Percentiles rank a stretch among this genome's conserved stretches.
Conservation (phyloP, 2,888 invertebrate species). For the Abrostola triplasia region DNA sequence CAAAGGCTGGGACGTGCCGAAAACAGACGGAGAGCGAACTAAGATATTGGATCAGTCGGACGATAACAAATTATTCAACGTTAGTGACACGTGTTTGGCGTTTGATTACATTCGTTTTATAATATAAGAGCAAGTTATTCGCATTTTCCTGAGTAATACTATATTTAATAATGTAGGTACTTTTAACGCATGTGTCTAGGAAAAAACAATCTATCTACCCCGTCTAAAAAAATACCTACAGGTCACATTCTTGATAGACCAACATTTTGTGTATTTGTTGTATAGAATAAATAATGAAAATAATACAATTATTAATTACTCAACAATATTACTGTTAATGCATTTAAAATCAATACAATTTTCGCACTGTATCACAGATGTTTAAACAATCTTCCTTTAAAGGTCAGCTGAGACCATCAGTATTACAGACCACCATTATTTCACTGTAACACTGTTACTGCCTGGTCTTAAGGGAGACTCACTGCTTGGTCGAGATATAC, state of each 20-base stretch:
- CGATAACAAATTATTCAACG: conserved; percentile 37
- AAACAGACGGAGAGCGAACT: conserved; percentile 47
- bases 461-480: conserved; percentile 19
- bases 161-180: too few species aligned
- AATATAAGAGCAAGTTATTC: neutral
- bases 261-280: too few species aligned
- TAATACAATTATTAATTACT: too few species aligned
- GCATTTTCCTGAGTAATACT: too few species aligned
- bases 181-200: too few species aligned
- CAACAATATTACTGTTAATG: too few species aligned
- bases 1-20: conserved; percentile 59
- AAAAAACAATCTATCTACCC: too few species aligned
- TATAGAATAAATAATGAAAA: too few species aligned
- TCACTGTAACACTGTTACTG: conserved; percentile 9
- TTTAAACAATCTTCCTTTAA: neutral
- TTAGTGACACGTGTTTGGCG: conserved; percentile 8
- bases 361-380: too few species aligned
- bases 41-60: conserved; percentile 42
- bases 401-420: conserved; percentile 1
- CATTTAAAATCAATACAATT: neutral
- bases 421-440: conserved; percentile 9
- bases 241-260: too few species aligned
- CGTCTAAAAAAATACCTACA: too few species aligned
- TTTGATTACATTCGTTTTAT: neutral
- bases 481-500: conserved; percentile 29